Evolutionary conservation across 92 coral and sea anemone species (phyloP).

Genomic region (Siderastrea radians): DNA sequence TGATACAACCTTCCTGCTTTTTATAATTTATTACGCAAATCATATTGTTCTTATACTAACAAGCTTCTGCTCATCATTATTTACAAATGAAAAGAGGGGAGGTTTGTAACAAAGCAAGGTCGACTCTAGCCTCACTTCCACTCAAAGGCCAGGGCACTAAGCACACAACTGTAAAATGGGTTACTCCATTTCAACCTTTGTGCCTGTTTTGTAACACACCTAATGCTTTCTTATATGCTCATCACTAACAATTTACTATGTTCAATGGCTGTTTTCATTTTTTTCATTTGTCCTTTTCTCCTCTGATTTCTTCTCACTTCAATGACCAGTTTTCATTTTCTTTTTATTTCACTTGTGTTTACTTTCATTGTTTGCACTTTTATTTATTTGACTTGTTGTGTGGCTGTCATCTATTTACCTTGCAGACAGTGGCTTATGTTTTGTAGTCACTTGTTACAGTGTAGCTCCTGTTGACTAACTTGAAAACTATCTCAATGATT

Average conservation of each 20-base stretch:
- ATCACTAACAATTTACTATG: constrained; percentile 2
- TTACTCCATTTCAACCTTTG: constrained; percentile 9
- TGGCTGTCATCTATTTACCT: neutral
- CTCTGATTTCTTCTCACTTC: neutral
- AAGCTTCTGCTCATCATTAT: no score
- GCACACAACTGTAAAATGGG: no score
- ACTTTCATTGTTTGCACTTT: constrained; percentile 4
- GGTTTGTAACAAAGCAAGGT: no score
- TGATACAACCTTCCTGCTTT: no score
- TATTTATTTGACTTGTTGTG: neutral
- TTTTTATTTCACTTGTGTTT: neutral
- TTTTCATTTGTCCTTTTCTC: neutral
- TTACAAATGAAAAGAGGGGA: no score
- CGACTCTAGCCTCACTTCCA: no score
- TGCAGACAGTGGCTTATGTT: neutral
- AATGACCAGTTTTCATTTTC: constrained; percentile 27
- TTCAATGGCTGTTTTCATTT: neutral
- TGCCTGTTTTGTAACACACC: constrained; percentile 24
- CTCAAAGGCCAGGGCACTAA: no score
- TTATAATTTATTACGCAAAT: no score
- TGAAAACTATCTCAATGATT: neutral
- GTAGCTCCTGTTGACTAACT: neutral
- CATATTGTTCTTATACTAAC: no score
- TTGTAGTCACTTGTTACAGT: neutral
- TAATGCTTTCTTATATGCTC: constrained; percentile 1